phyloP scores from a whole-genome alignment of 2,113 vertebrate genomes.

The Apus apus region DNA sequence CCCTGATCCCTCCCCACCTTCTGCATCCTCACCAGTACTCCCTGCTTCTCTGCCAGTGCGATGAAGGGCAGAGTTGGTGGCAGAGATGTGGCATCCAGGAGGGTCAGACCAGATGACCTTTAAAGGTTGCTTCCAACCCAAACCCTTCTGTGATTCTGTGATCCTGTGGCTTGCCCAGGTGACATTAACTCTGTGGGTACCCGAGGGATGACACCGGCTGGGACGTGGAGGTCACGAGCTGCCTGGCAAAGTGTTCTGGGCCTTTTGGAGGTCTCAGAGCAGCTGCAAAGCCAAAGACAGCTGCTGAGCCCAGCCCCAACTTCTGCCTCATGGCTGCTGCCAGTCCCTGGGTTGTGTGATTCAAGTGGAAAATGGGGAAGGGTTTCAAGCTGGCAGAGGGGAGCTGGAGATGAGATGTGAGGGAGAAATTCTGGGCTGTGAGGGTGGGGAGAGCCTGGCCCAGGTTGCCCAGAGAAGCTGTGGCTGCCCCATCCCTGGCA shows the following conservation, averaged over 20 bases:
- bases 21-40: background rate
- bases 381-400: too few species aligned
- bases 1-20: background rate
- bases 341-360: too few species aligned
- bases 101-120: background rate
- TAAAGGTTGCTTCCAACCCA: background rate
- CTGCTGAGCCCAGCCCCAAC: background rate
- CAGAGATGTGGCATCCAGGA: background rate
- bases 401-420: too few species aligned
- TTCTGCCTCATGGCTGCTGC: background rate
- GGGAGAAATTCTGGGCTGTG: too few species aligned
- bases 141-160: background rate
- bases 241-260: background rate
- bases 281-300: background rate
- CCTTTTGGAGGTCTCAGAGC: background rate
- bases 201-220: background rate
- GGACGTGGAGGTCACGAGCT: background rate
- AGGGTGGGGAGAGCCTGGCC: too few species aligned
- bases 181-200: background rate
- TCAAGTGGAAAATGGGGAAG: background rate
- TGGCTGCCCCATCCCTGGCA: too few species aligned
- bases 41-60: background rate
- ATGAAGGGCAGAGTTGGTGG: background rate
- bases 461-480: too few species aligned
- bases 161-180: background rate